These are phyloP conservation scores for Phalacrocorax brasilianus DNA, from an alignment of 2,113 vertebrate species.

Conservation along the genomic window DNA sequence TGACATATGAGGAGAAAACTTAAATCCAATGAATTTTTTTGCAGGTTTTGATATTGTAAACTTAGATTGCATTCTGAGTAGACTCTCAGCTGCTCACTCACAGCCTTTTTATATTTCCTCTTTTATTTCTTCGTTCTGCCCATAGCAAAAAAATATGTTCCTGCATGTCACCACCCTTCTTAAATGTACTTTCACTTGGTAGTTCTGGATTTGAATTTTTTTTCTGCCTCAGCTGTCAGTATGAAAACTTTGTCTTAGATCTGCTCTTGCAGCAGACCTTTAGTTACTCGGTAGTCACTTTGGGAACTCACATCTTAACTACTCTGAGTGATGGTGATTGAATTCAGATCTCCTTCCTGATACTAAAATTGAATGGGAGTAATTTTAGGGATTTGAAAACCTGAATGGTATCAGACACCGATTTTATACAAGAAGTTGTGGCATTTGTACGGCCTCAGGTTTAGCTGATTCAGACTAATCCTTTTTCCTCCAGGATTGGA, in stretches of 20 bases:
- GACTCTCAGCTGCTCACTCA: neutral
- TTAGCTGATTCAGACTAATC: neutral
- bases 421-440: neutral
- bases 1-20: neutral
- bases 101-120: neutral
- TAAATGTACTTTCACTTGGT: neutral
- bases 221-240: neutral
- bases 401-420: neutral
- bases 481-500: neutral
- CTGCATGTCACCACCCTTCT: neutral
- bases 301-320: neutral
- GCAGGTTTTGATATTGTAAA: neutral
- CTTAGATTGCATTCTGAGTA: neutral
- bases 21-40: neutral
- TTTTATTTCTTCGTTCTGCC: neutral
- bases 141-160: neutral
- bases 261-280: neutral
- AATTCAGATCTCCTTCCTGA: neutral
- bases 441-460: neutral
- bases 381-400: neutral
- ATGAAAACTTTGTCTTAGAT: neutral
- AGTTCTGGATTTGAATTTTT: neutral
- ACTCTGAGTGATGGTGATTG: neutral
- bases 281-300: neutral
- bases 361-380: neutral